Conservation (phyloP, 2,888 invertebrate genomes). For the Cactoblastis cactorum region DNA sequence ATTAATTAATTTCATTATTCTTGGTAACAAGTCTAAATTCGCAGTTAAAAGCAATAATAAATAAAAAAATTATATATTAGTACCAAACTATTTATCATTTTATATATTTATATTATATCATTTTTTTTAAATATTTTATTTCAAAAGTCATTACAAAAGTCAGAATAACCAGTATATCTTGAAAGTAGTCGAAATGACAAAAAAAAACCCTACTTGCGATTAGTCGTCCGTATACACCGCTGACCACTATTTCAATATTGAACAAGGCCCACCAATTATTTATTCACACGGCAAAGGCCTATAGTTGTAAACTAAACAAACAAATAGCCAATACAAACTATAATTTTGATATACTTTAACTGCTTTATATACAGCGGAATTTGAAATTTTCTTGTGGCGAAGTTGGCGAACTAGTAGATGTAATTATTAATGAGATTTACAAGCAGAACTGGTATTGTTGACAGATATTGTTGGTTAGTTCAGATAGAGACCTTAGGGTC, state of each 20-base stretch:
- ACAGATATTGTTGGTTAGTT: too few species aligned
- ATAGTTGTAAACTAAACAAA: conserved; percentile 63
- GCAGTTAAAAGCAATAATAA: too few species aligned
- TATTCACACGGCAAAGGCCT: conserved; percentile 57
- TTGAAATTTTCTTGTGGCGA: conserved; percentile 7
- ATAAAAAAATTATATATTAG: too few species aligned
- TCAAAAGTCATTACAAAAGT: too few species aligned
- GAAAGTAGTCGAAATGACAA: not conserved
- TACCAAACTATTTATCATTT: too few species aligned
- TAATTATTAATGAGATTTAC: conserved; percentile 5
- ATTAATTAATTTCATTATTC: too few species aligned
- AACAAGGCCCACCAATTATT: conserved; percentile 61
- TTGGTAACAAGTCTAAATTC: too few species aligned
- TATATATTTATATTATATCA: too few species aligned
- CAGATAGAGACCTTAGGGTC: too few species aligned
- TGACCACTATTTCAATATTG: conserved; percentile 51
- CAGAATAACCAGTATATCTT: too few species aligned
- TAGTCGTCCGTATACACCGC: conserved; percentile 33
- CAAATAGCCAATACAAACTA: conserved; percentile 57
- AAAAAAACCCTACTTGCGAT: not conserved
- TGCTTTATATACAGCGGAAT: conserved; percentile 12
- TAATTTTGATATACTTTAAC: conserved; percentile 53
- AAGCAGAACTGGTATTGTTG: not conserved
- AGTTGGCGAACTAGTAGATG: not conserved
- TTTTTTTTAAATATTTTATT: too few species aligned